phyloP scores from a whole-genome alignment of 2,888 invertebrate species.

The Rapana venosa region DNA sequence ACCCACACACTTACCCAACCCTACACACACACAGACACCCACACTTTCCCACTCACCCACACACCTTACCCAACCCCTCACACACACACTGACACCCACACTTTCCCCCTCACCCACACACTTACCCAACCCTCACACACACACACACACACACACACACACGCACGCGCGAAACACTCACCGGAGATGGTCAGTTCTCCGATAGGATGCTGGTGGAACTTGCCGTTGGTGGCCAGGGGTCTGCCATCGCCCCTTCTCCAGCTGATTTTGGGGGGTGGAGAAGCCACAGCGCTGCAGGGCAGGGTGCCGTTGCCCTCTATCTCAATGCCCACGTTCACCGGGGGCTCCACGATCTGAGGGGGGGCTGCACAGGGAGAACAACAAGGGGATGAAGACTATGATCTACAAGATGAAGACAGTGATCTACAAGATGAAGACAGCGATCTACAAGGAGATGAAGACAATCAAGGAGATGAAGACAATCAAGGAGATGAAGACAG shows the following conservation, averaged over 20 bases:
- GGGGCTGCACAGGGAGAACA: conserved; percentile 66
- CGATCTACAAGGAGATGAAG: too few species aligned
- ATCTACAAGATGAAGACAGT: too few species aligned
- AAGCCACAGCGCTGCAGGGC: conserved; percentile 77
- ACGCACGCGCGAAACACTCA: conserved; percentile 49
- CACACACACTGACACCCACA: too few species aligned
- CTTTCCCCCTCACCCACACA: too few species aligned
- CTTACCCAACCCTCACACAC: too few species aligned
- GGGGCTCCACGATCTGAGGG: conserved; percentile 77
- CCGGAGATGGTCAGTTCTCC: conserved; percentile 75
- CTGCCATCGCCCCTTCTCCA: conserved; percentile 77
- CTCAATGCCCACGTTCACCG: conserved; percentile 76
- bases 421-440: too few species aligned
- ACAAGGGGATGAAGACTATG: neutral
- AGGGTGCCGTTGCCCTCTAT: conserved; percentile 76
- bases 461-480: too few species aligned
- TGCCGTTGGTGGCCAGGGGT: conserved; percentile 60
- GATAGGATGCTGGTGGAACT: conserved; percentile 70
- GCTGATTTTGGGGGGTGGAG: conserved; percentile 77
- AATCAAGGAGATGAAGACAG: conserved; percentile 15
- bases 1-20: too few species aligned
- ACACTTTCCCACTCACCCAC: too few species aligned
- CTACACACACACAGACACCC: too few species aligned
- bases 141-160: too few species aligned
- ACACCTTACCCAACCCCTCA: too few species aligned